Conservation (phyloP, 1,140 invertebrate genomes). For the Lepidurus arcticus region DNA sequence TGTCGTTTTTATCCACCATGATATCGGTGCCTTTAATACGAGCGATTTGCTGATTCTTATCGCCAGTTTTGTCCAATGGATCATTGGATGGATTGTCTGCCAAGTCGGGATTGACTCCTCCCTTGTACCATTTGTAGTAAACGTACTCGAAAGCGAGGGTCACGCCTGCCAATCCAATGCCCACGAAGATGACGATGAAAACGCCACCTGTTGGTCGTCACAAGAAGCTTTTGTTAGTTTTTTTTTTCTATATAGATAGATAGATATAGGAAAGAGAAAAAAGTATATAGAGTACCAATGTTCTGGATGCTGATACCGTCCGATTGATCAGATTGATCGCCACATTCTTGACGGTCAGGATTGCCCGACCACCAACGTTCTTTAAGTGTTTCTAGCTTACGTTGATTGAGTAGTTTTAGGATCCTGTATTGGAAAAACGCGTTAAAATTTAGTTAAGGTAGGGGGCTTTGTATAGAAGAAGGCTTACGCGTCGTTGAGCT, state of each 20-base stretch:
- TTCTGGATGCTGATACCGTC: conserved; percentile 96
- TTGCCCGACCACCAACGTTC: conserved; percentile 94
- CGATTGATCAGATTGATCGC: conserved; percentile 81
- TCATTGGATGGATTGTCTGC: not conserved
- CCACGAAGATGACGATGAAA: conserved; percentile 92
- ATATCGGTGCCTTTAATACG: not conserved
- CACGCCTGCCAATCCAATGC: conserved; percentile 82
- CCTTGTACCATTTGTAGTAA: conserved; percentile 32
- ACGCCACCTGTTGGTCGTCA: conserved; percentile 63
- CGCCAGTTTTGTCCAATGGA: not conserved
- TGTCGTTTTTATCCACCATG: not conserved
- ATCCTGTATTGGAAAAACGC: conserved; percentile 58
- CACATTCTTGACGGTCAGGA: conserved; percentile 65
- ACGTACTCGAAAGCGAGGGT: conserved; percentile 85
- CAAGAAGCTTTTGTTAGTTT: not conserved
- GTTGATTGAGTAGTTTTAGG: conserved; percentile 82
- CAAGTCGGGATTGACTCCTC: conserved; percentile 4
- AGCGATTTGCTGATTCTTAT: not conserved
- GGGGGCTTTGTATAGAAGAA: conserved; percentile 5
- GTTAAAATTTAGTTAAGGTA: not conserved
- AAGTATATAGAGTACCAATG: conserved; percentile 57
- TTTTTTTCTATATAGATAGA: conserved; percentile 10
- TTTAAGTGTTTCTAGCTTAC: conserved; percentile 85
- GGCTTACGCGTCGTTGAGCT: conserved; percentile 81
- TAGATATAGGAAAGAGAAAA: not conserved